Percentiles rank a stretch among this genome's conserved stretches.
Evolutionary conservation across 2,888 invertebrate genomes (phyloP).

Genomic region (Branchipolynoe longqiensis): DNA sequence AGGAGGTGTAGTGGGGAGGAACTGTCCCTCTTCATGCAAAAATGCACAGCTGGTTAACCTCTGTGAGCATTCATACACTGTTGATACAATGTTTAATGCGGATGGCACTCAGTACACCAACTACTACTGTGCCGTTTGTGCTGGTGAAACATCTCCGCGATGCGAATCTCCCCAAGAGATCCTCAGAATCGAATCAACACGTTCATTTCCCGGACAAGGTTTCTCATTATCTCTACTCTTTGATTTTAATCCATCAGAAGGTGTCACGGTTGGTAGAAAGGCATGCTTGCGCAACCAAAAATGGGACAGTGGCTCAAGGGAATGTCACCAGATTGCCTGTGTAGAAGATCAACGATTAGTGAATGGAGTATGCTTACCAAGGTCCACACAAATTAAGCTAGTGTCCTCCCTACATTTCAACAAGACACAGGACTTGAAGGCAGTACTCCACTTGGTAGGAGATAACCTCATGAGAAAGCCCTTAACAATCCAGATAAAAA

Average conservation of each 20-base stretch:
- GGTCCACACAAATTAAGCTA: neutral
- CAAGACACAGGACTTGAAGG: neutral
- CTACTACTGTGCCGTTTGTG: constrained; percentile 35
- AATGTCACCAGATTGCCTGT: constrained; percentile 9
- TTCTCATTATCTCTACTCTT: constrained; percentile 34
- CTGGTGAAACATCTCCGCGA: neutral
- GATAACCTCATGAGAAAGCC: neutral
- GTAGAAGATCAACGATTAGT: neutral
- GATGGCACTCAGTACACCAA: neutral
- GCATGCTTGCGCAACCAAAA: neutral
- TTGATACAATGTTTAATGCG: neutral
- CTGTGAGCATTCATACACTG: neutral
- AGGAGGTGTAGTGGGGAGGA: neutral
- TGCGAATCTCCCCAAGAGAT: neutral
- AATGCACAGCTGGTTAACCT: neutral
- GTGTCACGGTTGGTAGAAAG: neutral
- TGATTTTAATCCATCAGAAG: constrained; percentile 44
- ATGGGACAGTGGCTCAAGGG: neutral
- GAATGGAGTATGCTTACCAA: neutral
- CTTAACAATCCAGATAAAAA: neutral
- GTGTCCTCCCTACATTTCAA: neutral
- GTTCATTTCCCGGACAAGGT: neutral
- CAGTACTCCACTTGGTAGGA: neutral
- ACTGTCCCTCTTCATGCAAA: neutral
- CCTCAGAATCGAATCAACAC: too few species aligned